phyloP scores from a whole-genome alignment of 1,140 invertebrate species.

The Ceratina japonica region DNA sequence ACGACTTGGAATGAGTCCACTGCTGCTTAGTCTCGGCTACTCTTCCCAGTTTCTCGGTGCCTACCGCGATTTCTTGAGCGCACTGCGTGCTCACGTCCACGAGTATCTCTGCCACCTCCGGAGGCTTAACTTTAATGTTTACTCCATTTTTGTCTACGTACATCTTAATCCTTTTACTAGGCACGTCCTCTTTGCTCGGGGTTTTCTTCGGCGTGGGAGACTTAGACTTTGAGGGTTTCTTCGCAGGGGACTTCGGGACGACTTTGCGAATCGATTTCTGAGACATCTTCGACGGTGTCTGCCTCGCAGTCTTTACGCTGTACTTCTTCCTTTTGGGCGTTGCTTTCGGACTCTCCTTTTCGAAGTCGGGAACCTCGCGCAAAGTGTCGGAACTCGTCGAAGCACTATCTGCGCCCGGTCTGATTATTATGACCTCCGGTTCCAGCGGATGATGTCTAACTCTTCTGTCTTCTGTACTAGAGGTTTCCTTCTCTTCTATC shows the following conservation, averaged over 20 bases:
- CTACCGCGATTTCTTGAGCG: constrained; percentile 44
- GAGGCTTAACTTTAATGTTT: constrained; percentile 47
- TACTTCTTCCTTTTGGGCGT: constrained; percentile 63
- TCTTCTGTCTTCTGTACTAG: not conserved
- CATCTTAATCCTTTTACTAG: constrained; percentile 42
- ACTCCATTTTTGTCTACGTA: constrained; percentile 41
- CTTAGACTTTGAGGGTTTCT: constrained; percentile 57
- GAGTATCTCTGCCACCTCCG: constrained; percentile 31
- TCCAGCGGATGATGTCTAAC: constrained; percentile 58
- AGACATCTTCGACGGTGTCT: constrained; percentile 36
- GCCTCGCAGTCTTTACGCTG: constrained; percentile 26
- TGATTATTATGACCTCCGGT: constrained; percentile 69
- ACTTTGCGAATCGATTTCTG: constrained; percentile 59
- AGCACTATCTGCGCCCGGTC: constrained; percentile 60
- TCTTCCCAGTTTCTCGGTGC: constrained; percentile 3
- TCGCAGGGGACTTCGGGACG: constrained; percentile 39
- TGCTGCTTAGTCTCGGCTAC: constrained; percentile 47
- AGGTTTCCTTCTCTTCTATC: constrained; percentile 5
- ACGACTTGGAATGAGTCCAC: constrained; percentile 35
- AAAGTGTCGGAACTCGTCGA: constrained; percentile 59
- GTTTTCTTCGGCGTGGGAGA: constrained; percentile 54
- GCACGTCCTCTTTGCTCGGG: not conserved
- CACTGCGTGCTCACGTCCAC: constrained; percentile 70
- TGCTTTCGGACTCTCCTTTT: constrained; percentile 63
- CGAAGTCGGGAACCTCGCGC: constrained; percentile 68